Percentiles rank a stretch among this genome's conserved stretches.
These are phyloP conservation scores for Leucoraja erinaceus DNA, from an alignment of 2,113 vertebrate species.

Conservation along the genomic window DNA sequence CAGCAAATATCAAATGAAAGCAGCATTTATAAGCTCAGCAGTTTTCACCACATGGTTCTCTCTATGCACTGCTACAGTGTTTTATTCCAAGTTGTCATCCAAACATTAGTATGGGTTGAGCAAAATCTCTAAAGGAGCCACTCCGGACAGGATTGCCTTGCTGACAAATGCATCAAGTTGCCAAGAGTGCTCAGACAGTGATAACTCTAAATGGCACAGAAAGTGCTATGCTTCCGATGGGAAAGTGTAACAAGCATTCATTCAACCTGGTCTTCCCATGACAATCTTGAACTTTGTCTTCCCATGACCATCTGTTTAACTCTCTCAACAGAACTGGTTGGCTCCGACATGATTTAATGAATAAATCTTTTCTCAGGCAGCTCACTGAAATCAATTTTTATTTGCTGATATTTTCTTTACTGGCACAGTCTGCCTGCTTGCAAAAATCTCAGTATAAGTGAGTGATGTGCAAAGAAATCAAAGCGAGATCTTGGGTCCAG, in stretches of 20 bases:
- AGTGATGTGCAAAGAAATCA: neutral
- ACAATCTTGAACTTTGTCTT: neutral
- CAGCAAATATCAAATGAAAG: too few relatives aligned
- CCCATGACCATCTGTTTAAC: neutral
- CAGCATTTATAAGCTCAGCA: too few relatives aligned
- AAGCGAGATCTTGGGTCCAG: neutral
- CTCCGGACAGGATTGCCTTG: too few relatives aligned
- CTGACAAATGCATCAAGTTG: neutral
- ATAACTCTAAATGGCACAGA: neutral
- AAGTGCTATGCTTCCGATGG: neutral
- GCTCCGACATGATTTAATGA: neutral
- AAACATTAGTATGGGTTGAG: too few relatives aligned
- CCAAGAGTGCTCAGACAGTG: neutral
- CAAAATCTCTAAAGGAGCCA: too few relatives aligned
- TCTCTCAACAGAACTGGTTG: neutral
- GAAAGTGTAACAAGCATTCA: neutral
- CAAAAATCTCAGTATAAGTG: neutral
- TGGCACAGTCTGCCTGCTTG: neutral
- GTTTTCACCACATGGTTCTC: too few relatives aligned
- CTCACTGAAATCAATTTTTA: conserved; percentile 18
- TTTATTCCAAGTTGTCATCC: too few relatives aligned
- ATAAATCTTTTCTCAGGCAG: neutral
- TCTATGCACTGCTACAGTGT: too few relatives aligned
- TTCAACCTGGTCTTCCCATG: neutral
- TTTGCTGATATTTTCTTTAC: conserved; percentile 14